phyloP scores from a whole-genome alignment of 2,888 invertebrate genomes.

The Colletes collaris region DNA sequence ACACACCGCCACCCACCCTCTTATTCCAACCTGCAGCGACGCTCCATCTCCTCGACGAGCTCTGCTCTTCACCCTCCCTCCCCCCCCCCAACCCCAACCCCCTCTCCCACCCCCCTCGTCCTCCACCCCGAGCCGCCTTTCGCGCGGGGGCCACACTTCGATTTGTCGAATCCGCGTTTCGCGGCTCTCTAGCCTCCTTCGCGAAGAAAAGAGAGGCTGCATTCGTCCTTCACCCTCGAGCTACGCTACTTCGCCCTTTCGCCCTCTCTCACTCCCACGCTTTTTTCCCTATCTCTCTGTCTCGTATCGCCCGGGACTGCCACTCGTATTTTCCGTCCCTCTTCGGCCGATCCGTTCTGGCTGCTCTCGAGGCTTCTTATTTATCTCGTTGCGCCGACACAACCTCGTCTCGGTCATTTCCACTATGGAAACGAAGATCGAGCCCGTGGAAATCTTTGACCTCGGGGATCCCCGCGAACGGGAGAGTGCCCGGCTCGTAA shows the following conservation, averaged over 20 bases:
- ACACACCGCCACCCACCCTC: constrained; percentile 66
- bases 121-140: constrained; percentile 28
- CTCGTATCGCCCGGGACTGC: constrained; percentile 24
- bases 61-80: constrained; percentile 9
- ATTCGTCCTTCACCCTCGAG: constrained; percentile 44
- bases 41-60: constrained; percentile 57
- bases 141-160: constrained; percentile 73
- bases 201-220: constrained; percentile 26
- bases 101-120: constrained; percentile 16
- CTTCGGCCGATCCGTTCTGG: constrained; percentile 14
- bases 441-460: constrained; percentile 56
- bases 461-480: constrained; percentile 32
- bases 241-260: too few relatives aligned
- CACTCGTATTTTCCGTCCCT: constrained; percentile 11
- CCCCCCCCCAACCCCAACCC: not conserved
- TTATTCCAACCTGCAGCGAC: constrained; percentile 62
- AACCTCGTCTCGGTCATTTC: constrained; percentile 68
- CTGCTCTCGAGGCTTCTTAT: constrained; percentile 59
- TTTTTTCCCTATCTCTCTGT: constrained; percentile 29
- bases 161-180: constrained; percentile 80
- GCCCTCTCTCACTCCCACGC: not conserved
- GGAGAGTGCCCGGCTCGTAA: constrained; percentile 50
- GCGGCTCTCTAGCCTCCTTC: constrained; percentile 64
- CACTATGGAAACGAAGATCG: constrained; percentile 61
- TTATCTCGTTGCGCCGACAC: constrained; percentile 70